A percentile compares a stretch with the other conserved stretches of the same genome.
Evolutionary conservation across 1,140 invertebrate species (phyloP).

Genomic region (Episyrphus balteatus): DNA sequence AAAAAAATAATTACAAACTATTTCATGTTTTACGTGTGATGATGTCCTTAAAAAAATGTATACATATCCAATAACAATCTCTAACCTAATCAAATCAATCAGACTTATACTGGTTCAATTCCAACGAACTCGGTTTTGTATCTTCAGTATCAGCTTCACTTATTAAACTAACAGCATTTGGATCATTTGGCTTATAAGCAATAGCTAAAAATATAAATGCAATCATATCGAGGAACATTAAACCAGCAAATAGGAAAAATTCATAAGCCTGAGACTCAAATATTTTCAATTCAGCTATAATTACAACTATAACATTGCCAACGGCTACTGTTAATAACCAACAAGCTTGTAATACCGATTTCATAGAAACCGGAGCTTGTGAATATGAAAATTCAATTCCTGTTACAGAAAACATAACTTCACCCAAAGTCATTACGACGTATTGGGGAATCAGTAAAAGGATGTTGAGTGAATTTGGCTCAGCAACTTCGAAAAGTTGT

Average conservation of each 20-base stretch:
- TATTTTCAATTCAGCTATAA: constrained; percentile 48
- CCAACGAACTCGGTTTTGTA: too few relatives aligned
- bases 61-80: too few relatives aligned
- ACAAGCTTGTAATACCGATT: constrained; percentile 77
- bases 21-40: too few relatives aligned
- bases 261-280: constrained; percentile 48
- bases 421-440: constrained; percentile 68
- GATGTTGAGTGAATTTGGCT: constrained; percentile 63
- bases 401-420: constrained; percentile 83
- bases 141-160: too few relatives aligned
- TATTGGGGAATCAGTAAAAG: constrained; percentile 81
- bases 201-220: constrained; percentile 68
- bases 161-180: not conserved
- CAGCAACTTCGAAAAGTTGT: constrained; percentile 39
- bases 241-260: constrained; percentile 76
- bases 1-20: too few relatives aligned
- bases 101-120: too few relatives aligned
- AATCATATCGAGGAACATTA: constrained; percentile 75
- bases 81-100: too few relatives aligned
- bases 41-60: too few relatives aligned
- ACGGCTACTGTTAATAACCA: constrained; percentile 86
- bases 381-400: constrained; percentile 87
- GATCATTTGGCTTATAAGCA: constrained; percentile 45
- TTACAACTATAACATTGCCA: constrained; percentile 82
- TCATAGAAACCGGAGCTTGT: constrained; percentile 81